Evolutionary conservation across 2,888 invertebrate species (phyloP).

Genomic region (Spatulosminthurus flaviceps): DNA sequence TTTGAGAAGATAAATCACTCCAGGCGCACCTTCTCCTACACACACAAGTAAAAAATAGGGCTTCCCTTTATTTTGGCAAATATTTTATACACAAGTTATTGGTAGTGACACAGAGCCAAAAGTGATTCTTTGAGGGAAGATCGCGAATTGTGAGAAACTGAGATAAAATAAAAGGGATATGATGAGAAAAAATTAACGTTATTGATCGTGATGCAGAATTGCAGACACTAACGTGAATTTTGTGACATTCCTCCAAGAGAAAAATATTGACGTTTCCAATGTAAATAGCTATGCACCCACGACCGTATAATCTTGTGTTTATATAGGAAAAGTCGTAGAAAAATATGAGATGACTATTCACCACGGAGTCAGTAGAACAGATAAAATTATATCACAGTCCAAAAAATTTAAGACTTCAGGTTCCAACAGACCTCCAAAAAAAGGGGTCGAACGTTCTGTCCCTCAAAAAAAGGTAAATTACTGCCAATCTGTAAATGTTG

Average conservation of each 20-base stretch:
- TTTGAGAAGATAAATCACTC: no score
- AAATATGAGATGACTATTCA: neutral
- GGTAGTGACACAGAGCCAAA: neutral
- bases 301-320: no score
- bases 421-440: no score
- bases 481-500: no score
- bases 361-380: neutral
- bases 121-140: neutral
- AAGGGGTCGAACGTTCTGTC: neutral
- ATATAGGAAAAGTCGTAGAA: no score
- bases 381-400: no score
- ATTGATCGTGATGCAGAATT: conserved; percentile 36
- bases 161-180: neutral
- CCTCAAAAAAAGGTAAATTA: no score
- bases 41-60: no score
- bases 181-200: neutral
- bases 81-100: neutral
- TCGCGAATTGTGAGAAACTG: neutral
- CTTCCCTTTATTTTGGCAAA: conserved; percentile 3
- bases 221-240: conserved; percentile 10
- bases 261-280: neutral
- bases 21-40: no score
- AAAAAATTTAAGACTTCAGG: no score
- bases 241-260: neutral
- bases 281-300: no score